Evolutionary conservation across 2,888 invertebrate genomes (phyloP), one percentile per base, ranked within the genome.

Genomic region (Ophion obscuratus): DNA sequence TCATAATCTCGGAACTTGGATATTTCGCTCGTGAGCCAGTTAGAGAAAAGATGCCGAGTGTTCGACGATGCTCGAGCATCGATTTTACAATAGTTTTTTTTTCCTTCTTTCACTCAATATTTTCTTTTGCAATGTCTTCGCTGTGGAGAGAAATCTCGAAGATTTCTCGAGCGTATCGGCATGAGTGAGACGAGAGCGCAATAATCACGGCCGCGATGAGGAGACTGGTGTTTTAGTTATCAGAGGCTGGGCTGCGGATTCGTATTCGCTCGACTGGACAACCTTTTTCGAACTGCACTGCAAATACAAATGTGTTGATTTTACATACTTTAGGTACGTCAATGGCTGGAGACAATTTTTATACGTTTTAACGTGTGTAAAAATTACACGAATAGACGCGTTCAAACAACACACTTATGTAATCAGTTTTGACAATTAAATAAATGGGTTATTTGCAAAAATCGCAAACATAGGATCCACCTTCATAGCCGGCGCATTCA

Each of bases 181-280:
- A 68, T 62, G 31, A 70, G 62, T 14, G 57, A 68, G 47, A 27
- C n/a, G 47, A 70, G 64, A 20, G 67, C n/a, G 70, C 62, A 27
- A 81, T 75, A 31, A 27, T 40, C 40, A 1, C 9, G 7, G 40
- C 40, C 9, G 40, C 40, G 9, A 64, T 27, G 64, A 31, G 82
- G 44, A 20, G 66, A 66, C 20, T n/a, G 31, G 71, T 27, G 73
- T 59, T 71, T 66, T 61, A 64, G 44, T 77, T 71, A 57, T 66
- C 71, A 44, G 67, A 77, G 80, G n/a, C 74, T 75, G 53, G 61
- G 17, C 68, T 67, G 36, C 36, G 75, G 62, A 44, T 76, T 47
- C 20, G 47, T 70, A 59, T 84, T 71, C 68, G 79, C 20, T 75
- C 68, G 66, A 79, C 61, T 75, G 61, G 75, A 68, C 57, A 57